Evolutionary conservation across 2,888 invertebrate species (phyloP).

Genomic region (Microplitis manilae): DNA sequence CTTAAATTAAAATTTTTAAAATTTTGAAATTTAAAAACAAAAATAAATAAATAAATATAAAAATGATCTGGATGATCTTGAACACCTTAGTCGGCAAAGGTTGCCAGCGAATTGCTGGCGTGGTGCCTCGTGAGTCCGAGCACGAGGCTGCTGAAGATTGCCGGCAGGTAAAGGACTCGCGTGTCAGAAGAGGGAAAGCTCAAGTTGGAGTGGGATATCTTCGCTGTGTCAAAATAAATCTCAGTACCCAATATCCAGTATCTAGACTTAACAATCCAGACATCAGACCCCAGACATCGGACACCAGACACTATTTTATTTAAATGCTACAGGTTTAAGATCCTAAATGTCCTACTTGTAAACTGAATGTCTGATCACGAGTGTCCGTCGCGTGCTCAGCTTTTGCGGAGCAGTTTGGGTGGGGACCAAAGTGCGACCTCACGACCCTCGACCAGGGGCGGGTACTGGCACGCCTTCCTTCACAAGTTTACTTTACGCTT

Average conservation of each 20-base stretch:
- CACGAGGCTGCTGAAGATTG: constrained; percentile 56
- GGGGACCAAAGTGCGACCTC: constrained; percentile 28
- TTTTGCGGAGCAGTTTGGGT: constrained; percentile 7
- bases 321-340: constrained; percentile 18
- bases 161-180: constrained; percentile 54
- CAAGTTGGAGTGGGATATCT: not conserved
- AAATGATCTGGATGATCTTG: constrained; percentile 10
- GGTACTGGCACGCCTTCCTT: constrained; percentile 39
- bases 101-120: constrained; percentile 33
- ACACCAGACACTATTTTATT: too few species aligned
- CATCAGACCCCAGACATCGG: too few species aligned
- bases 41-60: not conserved
- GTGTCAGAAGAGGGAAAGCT: constrained; percentile 40
- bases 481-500: constrained; percentile 32
- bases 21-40: too few species aligned
- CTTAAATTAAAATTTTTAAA: too few species aligned
- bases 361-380: not conserved
- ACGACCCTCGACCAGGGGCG: constrained; percentile 30
- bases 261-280: too few species aligned
- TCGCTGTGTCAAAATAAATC: too few species aligned
- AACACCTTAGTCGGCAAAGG: constrained; percentile 5
- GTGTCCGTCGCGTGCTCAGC: constrained; percentile 37
- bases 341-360: not conserved
- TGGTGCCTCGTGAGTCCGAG: constrained; percentile 28
- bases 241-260: too few species aligned